phyloP scores from a whole-genome alignment of 2,797 vertebrate genomes.

The Platalea minor region DNA sequence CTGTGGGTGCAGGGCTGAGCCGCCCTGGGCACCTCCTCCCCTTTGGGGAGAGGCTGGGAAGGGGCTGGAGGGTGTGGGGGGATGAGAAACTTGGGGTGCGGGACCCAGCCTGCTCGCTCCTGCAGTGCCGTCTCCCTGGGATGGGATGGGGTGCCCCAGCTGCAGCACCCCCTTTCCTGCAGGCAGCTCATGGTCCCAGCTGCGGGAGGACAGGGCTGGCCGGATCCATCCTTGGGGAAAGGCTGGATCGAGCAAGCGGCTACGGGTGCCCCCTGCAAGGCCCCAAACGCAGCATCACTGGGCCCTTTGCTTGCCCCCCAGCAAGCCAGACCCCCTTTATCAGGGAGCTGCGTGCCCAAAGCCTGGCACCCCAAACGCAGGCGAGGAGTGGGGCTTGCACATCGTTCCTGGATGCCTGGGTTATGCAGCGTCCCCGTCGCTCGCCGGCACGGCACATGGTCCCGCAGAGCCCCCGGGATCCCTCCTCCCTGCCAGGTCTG shows the following conservation, averaged over 20 bases:
- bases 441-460: accelerated
- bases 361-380: neutral
- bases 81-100: accelerated
- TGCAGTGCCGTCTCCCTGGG: accelerated
- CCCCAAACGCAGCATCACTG: neutral
- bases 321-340: neutral
- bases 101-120: neutral
- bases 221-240: neutral
- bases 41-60: neutral
- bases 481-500: neutral
- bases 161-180: neutral
- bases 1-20: neutral
- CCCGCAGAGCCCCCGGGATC: neutral
- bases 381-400: neutral
- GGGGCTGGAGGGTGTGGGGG: neutral
- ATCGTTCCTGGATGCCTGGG: neutral
- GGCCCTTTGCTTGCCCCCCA: neutral
- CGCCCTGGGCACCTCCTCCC: accelerated
- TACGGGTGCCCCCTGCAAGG: neutral
- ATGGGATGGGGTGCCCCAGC: neutral
- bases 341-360: accelerated
- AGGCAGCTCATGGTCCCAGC: neutral
- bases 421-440: neutral
- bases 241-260: neutral
- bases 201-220: neutral